Evolutionary conservation across 2,888 invertebrate genomes (phyloP).

Genomic region (Dasysyrphus albostriatus): DNA sequence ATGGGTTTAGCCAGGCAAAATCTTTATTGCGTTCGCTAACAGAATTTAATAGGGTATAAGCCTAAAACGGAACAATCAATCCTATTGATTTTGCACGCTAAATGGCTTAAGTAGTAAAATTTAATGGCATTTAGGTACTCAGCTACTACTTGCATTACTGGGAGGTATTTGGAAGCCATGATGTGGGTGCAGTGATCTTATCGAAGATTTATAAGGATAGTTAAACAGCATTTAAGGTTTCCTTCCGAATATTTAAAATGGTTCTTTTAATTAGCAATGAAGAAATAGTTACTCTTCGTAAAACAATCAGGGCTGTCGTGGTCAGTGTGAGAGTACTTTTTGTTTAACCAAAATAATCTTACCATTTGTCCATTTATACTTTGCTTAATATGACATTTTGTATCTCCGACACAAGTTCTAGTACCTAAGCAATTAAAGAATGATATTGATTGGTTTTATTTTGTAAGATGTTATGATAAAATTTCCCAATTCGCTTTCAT

Average conservation of each 20-base stretch:
- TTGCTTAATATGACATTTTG: no score
- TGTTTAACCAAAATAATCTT: no score
- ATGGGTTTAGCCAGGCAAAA: conserved; percentile 36
- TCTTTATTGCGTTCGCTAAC: conserved; percentile 60
- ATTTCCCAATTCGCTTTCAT: no score
- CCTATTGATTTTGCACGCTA: conserved; percentile 52
- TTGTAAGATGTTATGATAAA: no score
- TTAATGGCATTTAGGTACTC: conserved; percentile 49
- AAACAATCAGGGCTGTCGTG: neutral
- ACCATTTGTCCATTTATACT: no score
- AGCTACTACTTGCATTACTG: conserved; percentile 41
- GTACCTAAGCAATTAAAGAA: no score
- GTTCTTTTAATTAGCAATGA: conserved; percentile 52
- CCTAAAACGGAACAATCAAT: conserved; percentile 54
- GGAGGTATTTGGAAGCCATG: conserved; percentile 5
- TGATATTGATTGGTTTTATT: no score
- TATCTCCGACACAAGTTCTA: no score
- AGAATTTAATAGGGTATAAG: conserved; percentile 48
- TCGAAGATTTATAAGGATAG: conserved; percentile 4
- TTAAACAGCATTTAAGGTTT: conserved; percentile 10
- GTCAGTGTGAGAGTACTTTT: neutral
- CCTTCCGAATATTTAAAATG: neutral
- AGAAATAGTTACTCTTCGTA: neutral
- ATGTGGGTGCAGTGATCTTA: conserved; percentile 54
- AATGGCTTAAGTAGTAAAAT: conserved; percentile 60